Base-by-base conservation (phyloP, 37 sponge, comb jelly and placozoan species). In the Halisarca cf. caerulea region DNA sequence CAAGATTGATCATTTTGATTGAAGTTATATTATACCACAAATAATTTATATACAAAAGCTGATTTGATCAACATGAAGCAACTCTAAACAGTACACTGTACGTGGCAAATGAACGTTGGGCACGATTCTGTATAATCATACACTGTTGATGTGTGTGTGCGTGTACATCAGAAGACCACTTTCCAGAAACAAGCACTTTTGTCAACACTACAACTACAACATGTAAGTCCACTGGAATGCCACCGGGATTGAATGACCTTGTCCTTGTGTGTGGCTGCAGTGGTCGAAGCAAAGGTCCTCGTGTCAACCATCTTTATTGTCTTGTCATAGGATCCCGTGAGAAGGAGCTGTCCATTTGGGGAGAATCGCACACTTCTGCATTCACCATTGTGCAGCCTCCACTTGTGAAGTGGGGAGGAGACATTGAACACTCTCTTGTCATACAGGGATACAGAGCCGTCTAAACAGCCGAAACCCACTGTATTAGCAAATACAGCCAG, bases 191-290 rank as follows among this genome's bases (percentile, higher is more conserved):
- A 68, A 15, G 86, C 94, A 17, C 39, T 91, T 53, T 86, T 88
- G 70, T 94, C 92, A 11, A 86, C 81, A 0, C 92, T 58, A 47
- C 92, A 88, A 39, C 85, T 85, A 4, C 89, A 89, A 86, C 91
- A 85, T 17, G 84, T 6, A 0, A 59, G 5, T 23, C 89, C 87
- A 36, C 68, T 35, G 0, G 86, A 59, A 68, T 95, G 95, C 95
- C 95, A 96, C 34, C 90, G 86, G 82, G 85, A 83, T 79, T 96
- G 95, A 35, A 96, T 82, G 38, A 94, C 96, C 58, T 96, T 96
- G 70, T 91, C 90, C n/a, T 25, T 30, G 73, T 94, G 90, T 40
- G 83, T 81, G 36, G 80, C 82, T 28, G 92, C 77, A 24, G 69
- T 44, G 28, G 59, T 47, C 82, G 83, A 93, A 57, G 77, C 39